These are phyloP conservation scores for Ptyas mucosa DNA, from an alignment of 2,113 vertebrate species.

Conservation along the genomic window DNA sequence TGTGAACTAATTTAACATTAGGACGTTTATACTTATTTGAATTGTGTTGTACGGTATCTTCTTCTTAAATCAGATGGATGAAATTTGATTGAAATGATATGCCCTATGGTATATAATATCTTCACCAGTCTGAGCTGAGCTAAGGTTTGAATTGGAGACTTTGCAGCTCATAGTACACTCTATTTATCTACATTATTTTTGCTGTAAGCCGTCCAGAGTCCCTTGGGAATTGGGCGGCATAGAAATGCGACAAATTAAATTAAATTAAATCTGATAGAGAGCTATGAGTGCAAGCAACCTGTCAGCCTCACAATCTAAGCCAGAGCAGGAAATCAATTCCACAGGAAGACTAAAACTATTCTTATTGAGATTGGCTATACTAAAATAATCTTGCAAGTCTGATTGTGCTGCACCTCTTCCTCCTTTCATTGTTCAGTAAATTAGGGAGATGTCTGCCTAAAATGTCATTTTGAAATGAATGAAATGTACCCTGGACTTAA, in stretches of 20 bases:
- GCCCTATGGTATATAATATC: background rate
- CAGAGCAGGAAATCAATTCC: background rate
- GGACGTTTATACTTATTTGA: background rate
- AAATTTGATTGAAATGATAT: background rate
- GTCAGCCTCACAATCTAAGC: background rate
- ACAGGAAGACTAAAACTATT: background rate
- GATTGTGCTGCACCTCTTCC: background rate
- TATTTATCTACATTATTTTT: too few relatives aligned
- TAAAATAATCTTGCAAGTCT: background rate
- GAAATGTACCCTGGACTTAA: background rate
- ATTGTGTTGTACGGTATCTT: background rate
- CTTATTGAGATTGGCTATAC: background rate
- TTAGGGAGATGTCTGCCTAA: background rate
- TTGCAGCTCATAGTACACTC: background rate
- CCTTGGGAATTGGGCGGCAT: too few relatives aligned
- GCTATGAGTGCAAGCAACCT: background rate
- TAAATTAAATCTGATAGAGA: too few relatives aligned
- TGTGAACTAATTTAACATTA: background rate
- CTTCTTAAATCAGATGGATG: background rate
- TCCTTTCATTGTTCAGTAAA: background rate
- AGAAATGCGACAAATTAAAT: too few relatives aligned
- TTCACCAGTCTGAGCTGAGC: background rate
- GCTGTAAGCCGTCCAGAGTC: too few relatives aligned
- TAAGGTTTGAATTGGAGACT: background rate
- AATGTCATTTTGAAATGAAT: background rate